Evolutionary conservation across 2,797 vertebrate genomes (phyloP), one percentile per base, ranked within the genome.

Genomic region (Spinus pinus): DNA sequence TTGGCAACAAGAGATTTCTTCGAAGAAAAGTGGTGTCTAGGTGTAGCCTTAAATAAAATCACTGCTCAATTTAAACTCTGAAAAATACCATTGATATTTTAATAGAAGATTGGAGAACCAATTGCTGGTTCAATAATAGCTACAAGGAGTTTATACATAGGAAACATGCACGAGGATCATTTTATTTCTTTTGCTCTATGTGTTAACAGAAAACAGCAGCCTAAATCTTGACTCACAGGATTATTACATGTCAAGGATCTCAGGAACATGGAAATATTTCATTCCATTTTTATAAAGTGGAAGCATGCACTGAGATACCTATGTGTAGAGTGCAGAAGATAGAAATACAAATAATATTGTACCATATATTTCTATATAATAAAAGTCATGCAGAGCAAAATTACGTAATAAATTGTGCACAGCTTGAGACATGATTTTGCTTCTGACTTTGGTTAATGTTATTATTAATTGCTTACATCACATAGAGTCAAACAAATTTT

Each of bases 31-130:
- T 96, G 91, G 88, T 97, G 96, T 97, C 96, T 97, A 96, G 93
- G 88, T 97, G 90, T 88, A 96, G 77, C 74, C 89, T 98, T 97
- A 97, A 98, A 98, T 97, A 98, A 98, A 97, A 97, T 97, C 95
- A 97, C 94, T 86, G 88, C 96, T 98, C 97, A 97, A 97, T 98
- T 98, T 97, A 97, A 98, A 95, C 93, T 97, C 95, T 96, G 92
- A 97, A 96, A 97, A 97, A 97, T 95, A 93, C 93, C 97, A 97
- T 97, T 97, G 97, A 97, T 98, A 98, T 97, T 98, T 98, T 98
- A 98, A 98, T 97, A 98, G 97, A 97, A 96, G 94, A 97, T 95
- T 95, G 94, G 95, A 96, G 94, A 96, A 95, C 87, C 60, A 72
- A 95, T 96, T 96, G 94, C 49, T 30, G 75, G 93, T 93, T 97